A percentile compares a stretch with the other conserved stretches of the same genome.
Evolutionary conservation across 2,888 invertebrate species (phyloP).

Genomic region (Digitonthophagus gazella): DNA sequence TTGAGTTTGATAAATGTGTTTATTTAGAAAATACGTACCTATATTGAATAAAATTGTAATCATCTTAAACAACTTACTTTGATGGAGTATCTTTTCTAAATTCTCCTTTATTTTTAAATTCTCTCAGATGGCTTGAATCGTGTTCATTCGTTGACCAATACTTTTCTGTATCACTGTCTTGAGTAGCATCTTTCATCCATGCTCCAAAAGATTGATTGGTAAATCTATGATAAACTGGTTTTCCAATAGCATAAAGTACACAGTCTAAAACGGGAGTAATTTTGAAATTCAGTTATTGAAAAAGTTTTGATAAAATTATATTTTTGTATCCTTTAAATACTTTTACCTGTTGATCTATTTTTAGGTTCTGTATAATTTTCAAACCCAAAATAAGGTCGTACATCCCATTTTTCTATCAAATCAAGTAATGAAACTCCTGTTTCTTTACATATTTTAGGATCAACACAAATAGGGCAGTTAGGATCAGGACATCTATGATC

Average conservation of each 20-base stretch:
- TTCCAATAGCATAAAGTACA: constrained; percentile 86
- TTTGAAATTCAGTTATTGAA: background rate
- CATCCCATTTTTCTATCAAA: constrained; percentile 55
- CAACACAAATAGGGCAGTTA: constrained; percentile 63
- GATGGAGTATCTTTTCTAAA: constrained; percentile 62
- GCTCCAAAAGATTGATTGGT: constrained; percentile 77
- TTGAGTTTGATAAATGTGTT: too few species aligned
- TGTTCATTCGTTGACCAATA: constrained; percentile 82
- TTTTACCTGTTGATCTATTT: constrained; percentile 1
- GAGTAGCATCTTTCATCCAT: constrained; percentile 80
- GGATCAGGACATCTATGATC: constrained; percentile 63
- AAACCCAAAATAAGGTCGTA: constrained; percentile 57
- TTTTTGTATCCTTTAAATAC: background rate
- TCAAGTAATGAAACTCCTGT: constrained; percentile 59
- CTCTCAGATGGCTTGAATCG: constrained; percentile 69
- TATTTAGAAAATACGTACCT: too few species aligned
- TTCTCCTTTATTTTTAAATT: constrained; percentile 72
- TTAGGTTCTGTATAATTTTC: constrained; percentile 36
- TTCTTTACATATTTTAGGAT: constrained; percentile 58
- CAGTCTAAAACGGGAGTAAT: constrained; percentile 64
- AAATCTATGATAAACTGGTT: constrained; percentile 84
- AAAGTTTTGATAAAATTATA: background rate
- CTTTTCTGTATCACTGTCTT: constrained; percentile 62
- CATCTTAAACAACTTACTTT: constrained; percentile 43
- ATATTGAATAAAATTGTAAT: background rate